Percentiles rank a stretch among this genome's conserved stretches.
Evolutionary conservation across 2,888 invertebrate genomes (phyloP).

Genomic region (Cephus runcator): DNA sequence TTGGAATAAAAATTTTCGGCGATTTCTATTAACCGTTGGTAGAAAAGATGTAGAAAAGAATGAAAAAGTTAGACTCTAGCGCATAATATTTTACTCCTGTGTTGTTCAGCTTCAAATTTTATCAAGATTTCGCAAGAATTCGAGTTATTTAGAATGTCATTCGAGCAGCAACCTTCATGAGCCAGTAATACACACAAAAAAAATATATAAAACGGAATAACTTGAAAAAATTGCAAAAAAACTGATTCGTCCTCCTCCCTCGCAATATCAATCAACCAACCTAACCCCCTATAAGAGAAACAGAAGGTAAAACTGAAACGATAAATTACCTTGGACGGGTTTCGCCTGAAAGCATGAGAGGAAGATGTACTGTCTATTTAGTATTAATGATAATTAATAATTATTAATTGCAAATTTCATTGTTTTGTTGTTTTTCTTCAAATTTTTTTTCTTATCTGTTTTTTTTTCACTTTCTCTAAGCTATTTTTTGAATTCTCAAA

Average conservation of each 20-base stretch:
- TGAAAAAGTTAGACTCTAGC: background rate
- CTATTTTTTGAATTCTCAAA: slow-evolving; percentile 34
- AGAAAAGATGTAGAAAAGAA: background rate
- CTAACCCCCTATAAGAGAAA: background rate
- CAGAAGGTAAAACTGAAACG: slow-evolving; percentile 16
- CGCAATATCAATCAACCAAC: background rate
- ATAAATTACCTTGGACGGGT: slow-evolving; percentile 35
- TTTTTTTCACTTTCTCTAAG: slow-evolving; percentile 32
- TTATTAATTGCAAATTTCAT: slow-evolving; percentile 29
- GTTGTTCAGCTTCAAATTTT: background rate
- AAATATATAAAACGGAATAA: background rate
- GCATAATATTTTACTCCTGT: background rate
- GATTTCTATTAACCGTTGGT: background rate
- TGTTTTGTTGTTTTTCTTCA: slow-evolving; percentile 31
- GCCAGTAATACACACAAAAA: slow-evolving; percentile 31
- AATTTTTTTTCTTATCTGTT: slow-evolving; percentile 34
- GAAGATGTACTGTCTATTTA: slow-evolving; percentile 42
- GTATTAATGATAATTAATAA: slow-evolving; percentile 49
- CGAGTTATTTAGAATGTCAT: slow-evolving; percentile 9
- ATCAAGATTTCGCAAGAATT: slow-evolving; percentile 5
- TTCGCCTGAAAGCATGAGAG: slow-evolving; percentile 37
- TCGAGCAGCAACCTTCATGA: slow-evolving; percentile 47
- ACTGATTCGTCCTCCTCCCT: slow-evolving; percentile 28
- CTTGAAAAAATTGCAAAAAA: slow-evolving; percentile 26
- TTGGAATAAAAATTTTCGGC: background rate